Evolutionary conservation across 2,113 vertebrate genomes (phyloP), one percentile per base, ranked within the genome.

Genomic region (Salvelinus fontinalis): DNA sequence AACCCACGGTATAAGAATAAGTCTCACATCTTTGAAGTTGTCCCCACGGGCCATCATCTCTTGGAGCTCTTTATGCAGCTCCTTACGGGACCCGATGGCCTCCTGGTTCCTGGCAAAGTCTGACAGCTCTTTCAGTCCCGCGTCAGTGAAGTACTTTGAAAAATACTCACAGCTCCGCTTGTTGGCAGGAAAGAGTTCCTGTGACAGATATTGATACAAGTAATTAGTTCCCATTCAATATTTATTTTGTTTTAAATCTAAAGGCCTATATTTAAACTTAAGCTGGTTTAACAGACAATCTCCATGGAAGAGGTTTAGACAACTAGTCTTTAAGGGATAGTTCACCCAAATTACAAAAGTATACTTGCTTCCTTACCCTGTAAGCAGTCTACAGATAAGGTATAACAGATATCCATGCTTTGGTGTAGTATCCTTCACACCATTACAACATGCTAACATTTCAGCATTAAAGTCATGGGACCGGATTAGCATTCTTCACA

Each of bases 121-220:
- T 0, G 97, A 96, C 66, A 99, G 94, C 86, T 99, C 98, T 91
- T 98, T 98, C 65, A 99, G 91, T 85, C 97, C 97, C 2, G 97
- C 97, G 70, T 99, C 98, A 3, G 97, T 99, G 85, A 99, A 99
- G 88, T 99, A 99, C 90, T 98, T 99, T 12, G 97, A 97, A 90
- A 99, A 99, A 88, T 99, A 96, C 92, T 99, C 98, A 11, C 97
- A 94, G 70, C 96, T 99, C 85, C 98, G 95, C 88, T 99, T 99
- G 92, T 99, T 99, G 90, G 98, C 97, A 84, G 98, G 98, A 88
- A 99, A 99, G 78, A 99, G 95, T 88, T 99, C 98, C 98, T 98
- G 87, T 26, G 34, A 22, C 5, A 64, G 64, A 51, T 6, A 5
- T 48, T 14, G 7, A 49, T 27, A 8, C 7, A 64, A 44, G 1